phyloP scores from a whole-genome alignment of 2,113 vertebrate genomes.

The Notothenia coriiceps region DNA sequence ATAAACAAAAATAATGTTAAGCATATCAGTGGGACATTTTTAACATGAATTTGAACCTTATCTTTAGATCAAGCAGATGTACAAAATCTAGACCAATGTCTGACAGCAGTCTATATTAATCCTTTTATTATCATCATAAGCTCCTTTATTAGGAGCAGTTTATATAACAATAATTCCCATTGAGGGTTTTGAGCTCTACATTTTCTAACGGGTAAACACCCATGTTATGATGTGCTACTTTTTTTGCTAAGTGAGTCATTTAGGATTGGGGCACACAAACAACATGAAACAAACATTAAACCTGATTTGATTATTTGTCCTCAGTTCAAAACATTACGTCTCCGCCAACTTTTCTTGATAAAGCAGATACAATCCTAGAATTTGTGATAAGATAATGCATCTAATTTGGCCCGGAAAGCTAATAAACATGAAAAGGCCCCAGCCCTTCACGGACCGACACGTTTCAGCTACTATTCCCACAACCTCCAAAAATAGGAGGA shows the following conservation, averaged over 20 bases:
- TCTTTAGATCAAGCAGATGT: background rate
- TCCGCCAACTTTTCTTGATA: background rate
- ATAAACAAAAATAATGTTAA: background rate
- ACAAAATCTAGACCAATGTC: background rate
- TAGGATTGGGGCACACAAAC: background rate
- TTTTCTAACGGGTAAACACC: background rate
- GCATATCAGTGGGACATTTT: background rate
- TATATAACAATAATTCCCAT: background rate
- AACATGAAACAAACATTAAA: constrained; percentile 4
- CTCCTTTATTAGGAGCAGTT: background rate
- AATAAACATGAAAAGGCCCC: background rate
- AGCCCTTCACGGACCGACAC: background rate
- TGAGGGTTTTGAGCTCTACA: background rate
- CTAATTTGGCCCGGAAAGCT: background rate
- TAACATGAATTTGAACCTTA: background rate
- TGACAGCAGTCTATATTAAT: background rate
- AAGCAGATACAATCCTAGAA: background rate
- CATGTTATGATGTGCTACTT: constrained; percentile 1
- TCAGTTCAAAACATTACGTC: background rate
- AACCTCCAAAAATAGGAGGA: constrained; percentile 65
- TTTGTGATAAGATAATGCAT: background rate
- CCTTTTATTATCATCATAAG: no score
- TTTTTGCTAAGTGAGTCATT: constrained; percentile 1
- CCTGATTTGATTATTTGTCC: constrained; percentile 32
- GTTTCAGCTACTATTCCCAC: constrained; percentile 47